Evolutionary conservation across 2,888 invertebrate species (phyloP).

Genomic region (Melipona beecheii): DNA sequence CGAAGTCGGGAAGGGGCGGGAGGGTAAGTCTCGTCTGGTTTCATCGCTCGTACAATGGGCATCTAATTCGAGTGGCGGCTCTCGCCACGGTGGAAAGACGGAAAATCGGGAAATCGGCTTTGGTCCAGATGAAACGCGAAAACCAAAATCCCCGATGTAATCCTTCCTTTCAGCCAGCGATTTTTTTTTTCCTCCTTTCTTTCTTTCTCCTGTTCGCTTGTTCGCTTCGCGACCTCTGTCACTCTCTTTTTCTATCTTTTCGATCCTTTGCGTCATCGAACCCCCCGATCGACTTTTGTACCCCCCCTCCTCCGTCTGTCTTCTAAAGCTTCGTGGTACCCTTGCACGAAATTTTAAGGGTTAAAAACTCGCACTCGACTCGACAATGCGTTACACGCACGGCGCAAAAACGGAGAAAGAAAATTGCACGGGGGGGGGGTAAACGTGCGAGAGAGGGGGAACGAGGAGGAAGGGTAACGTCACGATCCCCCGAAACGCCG

Average conservation of each 20-base stretch:
- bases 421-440: constrained; percentile 28
- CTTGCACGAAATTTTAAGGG: constrained; percentile 82
- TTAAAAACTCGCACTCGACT: constrained; percentile 84
- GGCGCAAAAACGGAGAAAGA: constrained; percentile 45
- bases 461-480: constrained; percentile 64
- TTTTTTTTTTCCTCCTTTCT: constrained; percentile 48
- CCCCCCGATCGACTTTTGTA: constrained; percentile 67
- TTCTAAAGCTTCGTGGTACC: constrained; percentile 72
- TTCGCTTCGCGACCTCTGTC: constrained; percentile 17
- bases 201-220: constrained; percentile 7
- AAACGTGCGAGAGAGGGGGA: not conserved
- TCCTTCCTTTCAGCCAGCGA: constrained; percentile 81
- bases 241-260: constrained; percentile 43
- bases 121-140: constrained; percentile 81
- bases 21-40: constrained; percentile 51
- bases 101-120: constrained; percentile 84
- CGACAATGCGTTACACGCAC: constrained; percentile 77
- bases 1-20: constrained; percentile 68
- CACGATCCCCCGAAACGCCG: constrained; percentile 63
- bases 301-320: constrained; percentile 62
- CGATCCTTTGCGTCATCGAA: constrained; percentile 65
- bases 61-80: constrained; percentile 78
- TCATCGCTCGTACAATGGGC: constrained; percentile 76
- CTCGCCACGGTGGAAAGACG: constrained; percentile 71
- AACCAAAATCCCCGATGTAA: constrained; percentile 84